These are phyloP conservation scores for Leistus spinibarbis DNA, from an alignment of 2,888 invertebrate genomes.

Conservation along the genomic window DNA sequence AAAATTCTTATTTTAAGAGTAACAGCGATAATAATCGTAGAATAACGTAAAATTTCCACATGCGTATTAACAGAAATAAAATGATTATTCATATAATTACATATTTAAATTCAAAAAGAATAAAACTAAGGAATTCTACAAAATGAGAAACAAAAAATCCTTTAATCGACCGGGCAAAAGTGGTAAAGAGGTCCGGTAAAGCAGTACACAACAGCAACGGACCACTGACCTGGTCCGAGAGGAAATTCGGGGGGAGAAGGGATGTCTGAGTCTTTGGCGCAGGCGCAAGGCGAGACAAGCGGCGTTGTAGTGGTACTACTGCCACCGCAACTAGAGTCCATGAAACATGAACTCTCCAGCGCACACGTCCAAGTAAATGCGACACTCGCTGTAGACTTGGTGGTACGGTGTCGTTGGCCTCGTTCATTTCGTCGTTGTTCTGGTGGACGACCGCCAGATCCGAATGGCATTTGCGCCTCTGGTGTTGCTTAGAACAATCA, in stretches of 20 bases:
- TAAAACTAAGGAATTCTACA: no score
- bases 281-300: constrained; percentile 42
- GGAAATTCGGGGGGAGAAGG: constrained; percentile 51
- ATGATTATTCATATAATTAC: no score
- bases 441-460: constrained; percentile 32
- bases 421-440: background rate
- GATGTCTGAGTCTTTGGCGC: constrained; percentile 46
- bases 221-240: constrained; percentile 59
- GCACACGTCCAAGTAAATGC: background rate
- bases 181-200: background rate
- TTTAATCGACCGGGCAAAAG: no score
- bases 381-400: constrained; percentile 44
- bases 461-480: constrained; percentile 24
- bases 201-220: constrained; percentile 50
- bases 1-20: no score
- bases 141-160: no score
- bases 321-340: constrained; percentile 33
- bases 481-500: background rate
- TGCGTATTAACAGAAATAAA: no score
- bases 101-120: no score
- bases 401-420: constrained; percentile 45
- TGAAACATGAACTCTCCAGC: constrained; percentile 15
- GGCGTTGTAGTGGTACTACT: constrained; percentile 42
- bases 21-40: no score
- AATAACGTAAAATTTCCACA: no score